A percentile compares a stretch with the other conserved stretches of the same genome.
Evolutionary conservation across 2,888 invertebrate species (phyloP).

Genomic region (Incurvaria masculella): DNA sequence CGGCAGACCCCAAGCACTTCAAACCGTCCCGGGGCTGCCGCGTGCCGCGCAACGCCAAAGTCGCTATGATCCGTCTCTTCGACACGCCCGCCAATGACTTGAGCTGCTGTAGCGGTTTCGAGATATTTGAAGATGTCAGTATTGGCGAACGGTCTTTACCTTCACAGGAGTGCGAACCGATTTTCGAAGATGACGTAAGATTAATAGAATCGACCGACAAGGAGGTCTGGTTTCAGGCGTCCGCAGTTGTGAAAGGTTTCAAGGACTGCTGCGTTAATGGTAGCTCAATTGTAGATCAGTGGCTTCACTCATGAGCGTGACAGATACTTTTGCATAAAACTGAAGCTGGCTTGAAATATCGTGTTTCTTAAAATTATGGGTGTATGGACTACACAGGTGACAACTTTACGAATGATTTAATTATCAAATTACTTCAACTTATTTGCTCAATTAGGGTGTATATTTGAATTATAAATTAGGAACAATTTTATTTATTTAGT

Average conservation of each 20-base stretch:
- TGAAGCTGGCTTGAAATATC: too few species aligned
- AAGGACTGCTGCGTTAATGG: constrained; percentile 57
- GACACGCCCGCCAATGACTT: constrained; percentile 24
- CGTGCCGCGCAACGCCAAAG: constrained; percentile 35
- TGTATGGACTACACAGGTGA: too few species aligned
- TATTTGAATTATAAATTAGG: too few species aligned
- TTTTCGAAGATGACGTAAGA: constrained; percentile 22
- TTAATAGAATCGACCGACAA: constrained; percentile 37
- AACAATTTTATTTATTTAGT: too few species aligned
- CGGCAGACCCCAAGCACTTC: constrained; percentile 35
- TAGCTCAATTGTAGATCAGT: constrained; percentile 49
- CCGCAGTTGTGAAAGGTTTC: constrained; percentile 54
- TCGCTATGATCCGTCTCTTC: constrained; percentile 37
- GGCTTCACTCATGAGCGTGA: constrained; percentile 26
- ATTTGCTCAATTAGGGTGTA: too few species aligned
- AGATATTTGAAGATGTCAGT: constrained; percentile 38
- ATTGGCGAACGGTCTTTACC: constrained; percentile 22
- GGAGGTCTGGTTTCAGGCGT: constrained; percentile 52
- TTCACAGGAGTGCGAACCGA: constrained; percentile 16
- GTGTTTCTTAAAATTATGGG: too few species aligned
- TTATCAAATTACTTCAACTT: too few species aligned
- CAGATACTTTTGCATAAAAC: too few species aligned
- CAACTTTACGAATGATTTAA: too few species aligned
- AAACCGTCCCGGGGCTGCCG: constrained; percentile 31
- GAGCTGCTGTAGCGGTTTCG: constrained; percentile 38